phyloP scores from a whole-genome alignment of 1,140 invertebrate genomes.

The Bradysia coprophila region DNA sequence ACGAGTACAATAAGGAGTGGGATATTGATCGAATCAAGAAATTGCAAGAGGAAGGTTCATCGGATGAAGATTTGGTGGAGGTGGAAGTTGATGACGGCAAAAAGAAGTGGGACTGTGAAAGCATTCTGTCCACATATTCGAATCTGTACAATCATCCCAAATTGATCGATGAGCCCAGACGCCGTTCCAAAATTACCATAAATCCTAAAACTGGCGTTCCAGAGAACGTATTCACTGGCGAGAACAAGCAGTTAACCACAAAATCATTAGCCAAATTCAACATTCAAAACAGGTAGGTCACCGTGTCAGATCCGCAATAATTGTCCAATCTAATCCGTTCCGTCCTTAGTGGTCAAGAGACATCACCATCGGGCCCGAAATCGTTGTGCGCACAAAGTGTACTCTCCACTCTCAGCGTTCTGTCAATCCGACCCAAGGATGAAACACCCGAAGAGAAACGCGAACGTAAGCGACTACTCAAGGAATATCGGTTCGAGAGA shows the following conservation, averaged over 20 bases:
- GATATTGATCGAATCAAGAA: slow-evolving; percentile 41
- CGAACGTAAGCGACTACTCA: slow-evolving; percentile 62
- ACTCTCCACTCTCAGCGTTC: slow-evolving; percentile 42
- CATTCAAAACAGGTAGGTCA: slow-evolving; percentile 24
- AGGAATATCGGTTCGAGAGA: slow-evolving; percentile 65
- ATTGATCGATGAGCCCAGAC: slow-evolving; percentile 59
- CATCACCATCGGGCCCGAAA: slow-evolving; percentile 22
- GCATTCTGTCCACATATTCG: slow-evolving; percentile 76
- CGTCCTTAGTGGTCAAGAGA: not conserved
- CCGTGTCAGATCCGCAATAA: not conserved
- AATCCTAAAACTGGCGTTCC: slow-evolving; percentile 54
- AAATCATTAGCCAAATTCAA: slow-evolving; percentile 47
- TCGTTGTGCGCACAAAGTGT: slow-evolving; percentile 42
- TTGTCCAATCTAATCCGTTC: not conserved
- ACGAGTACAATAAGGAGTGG: slow-evolving; percentile 40
- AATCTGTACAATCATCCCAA: slow-evolving; percentile 83
- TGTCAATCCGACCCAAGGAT: slow-evolving; percentile 57
- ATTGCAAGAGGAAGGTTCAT: slow-evolving; percentile 31
- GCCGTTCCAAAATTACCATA: slow-evolving; percentile 45
- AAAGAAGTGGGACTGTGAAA: slow-evolving; percentile 86
- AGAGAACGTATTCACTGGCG: slow-evolving; percentile 35
- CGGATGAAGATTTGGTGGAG: slow-evolving; percentile 35
- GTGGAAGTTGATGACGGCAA: slow-evolving; percentile 36
- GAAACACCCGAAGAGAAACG: slow-evolving; percentile 69
- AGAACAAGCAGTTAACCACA: slow-evolving; percentile 38